These are phyloP conservation scores for Zosterops borbonicus DNA, from an alignment of 2,113 vertebrate genomes.

Conservation along the genomic window DNA sequence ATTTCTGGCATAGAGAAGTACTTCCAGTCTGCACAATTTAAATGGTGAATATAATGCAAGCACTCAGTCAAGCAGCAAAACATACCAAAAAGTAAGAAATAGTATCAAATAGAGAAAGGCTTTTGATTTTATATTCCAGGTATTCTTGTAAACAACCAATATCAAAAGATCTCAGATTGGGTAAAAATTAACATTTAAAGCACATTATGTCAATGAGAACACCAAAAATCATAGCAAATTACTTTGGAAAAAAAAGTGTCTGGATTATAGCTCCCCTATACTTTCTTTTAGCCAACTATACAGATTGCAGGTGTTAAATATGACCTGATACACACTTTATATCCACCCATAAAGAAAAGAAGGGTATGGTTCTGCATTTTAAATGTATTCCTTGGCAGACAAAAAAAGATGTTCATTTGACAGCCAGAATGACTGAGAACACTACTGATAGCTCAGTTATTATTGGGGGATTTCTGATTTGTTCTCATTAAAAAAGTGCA, in stretches of 20 bases:
- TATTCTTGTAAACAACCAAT: not conserved
- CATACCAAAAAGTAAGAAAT: not conserved
- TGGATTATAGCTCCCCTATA: not conserved
- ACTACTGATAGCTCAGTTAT: not conserved
- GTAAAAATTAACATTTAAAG: not conserved
- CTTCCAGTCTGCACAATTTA: not conserved
- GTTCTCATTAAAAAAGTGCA: not conserved
- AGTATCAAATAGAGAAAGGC: not conserved
- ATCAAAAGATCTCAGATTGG: not conserved
- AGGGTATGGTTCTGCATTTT: not conserved
- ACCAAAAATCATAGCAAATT: not conserved
- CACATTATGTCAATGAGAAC: not conserved
- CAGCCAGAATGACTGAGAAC: not conserved
- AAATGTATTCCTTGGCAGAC: not conserved
- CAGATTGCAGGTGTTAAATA: not conserved
- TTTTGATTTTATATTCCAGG: not conserved
- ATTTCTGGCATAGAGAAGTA: not conserved
- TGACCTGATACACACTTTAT: not conserved
- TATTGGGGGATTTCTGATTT: conserved; percentile 35
- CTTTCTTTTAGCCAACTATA: not conserved
- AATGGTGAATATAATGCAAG: not conserved
- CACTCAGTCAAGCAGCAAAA: not conserved
- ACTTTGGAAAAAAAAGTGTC: not conserved
- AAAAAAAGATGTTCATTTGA: not conserved
- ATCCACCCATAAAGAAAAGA: not conserved